Conservation (phyloP, 2,888 invertebrate genomes). For the Pardosa pseudoannulata region DNA sequence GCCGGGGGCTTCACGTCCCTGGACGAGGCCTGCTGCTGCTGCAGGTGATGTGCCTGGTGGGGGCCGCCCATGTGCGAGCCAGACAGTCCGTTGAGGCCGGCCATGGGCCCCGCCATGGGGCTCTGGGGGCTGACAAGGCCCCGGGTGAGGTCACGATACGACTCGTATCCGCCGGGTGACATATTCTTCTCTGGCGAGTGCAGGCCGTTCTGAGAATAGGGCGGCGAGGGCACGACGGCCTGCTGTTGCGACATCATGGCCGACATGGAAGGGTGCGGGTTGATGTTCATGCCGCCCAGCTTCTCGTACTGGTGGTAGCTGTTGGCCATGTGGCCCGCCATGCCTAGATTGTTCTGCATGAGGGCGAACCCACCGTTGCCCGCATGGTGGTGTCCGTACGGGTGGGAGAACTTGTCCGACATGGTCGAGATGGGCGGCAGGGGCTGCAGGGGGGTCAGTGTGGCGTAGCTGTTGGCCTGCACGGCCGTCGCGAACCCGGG, state of each 20-base stretch:
- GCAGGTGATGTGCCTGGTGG: slow-evolving; percentile 77
- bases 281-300: slow-evolving; percentile 83
- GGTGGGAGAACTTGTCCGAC: slow-evolving; percentile 93
- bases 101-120: slow-evolving; percentile 81
- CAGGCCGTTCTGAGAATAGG: slow-evolving; percentile 88
- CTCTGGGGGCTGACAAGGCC: slow-evolving; percentile 79
- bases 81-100: slow-evolving; percentile 78
- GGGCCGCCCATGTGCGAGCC: slow-evolving; percentile 79
- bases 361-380: slow-evolving; percentile 86
- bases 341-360: slow-evolving; percentile 85
- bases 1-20: slow-evolving; percentile 75
- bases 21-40: too few relatives aligned
- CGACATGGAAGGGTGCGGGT: slow-evolving; percentile 80
- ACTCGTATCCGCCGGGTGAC: slow-evolving; percentile 86
- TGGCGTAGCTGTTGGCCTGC: slow-evolving; percentile 84
- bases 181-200: slow-evolving; percentile 89
- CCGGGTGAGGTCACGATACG: slow-evolving; percentile 79
- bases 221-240: slow-evolving; percentile 80
- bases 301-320: slow-evolving; percentile 86
- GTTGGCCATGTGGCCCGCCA: slow-evolving; percentile 79
- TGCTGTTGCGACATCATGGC: slow-evolving; percentile 80
- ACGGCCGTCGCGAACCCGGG: slow-evolving; percentile 77
- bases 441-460: slow-evolving; percentile 95
- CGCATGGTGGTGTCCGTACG: slow-evolving; percentile 76
- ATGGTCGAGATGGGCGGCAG: slow-evolving; percentile 98